Evolutionary conservation across 2,888 invertebrate species (phyloP), one percentile per base, ranked within the genome.

Genomic region (Drosophila limbata): DNA sequence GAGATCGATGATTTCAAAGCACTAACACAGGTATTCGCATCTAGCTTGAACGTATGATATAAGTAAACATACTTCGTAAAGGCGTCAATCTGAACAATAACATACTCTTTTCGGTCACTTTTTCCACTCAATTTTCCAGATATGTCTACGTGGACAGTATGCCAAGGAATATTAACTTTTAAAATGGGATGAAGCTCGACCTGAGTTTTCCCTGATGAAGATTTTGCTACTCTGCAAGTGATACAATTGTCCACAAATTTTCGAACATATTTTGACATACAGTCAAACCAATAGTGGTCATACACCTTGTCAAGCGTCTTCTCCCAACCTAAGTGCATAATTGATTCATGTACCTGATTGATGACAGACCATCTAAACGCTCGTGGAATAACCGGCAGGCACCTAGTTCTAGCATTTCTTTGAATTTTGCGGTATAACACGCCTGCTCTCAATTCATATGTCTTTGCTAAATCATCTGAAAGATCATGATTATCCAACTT

Each of bases 361-460:
- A 15, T 17, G 17, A 17, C 39, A 3, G 15, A 40, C 39, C 44
- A 44, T 13, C 13, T 33, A 9, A 48, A 48, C 4, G 15, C 9
- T 9, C 10, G 39, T 1, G 39, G 39, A 5, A 39, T 15, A 8
- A 39, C 39, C 8, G 39, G 39, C 39, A 39, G 15, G 8, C 39
- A 39, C 39, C 35, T 35, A 11, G 66, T 51, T 15, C 17, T 35
- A 33, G 25, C 25, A 33, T 60, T 51, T 51, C 51, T 17, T n/a
- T 60, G 51, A 40, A 53, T 21, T 48, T 56, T 64, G 0, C 56
- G 35, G 53, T 28, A 31, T 25, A 62, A 37, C 2, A 56, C 35
- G n/a, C 50, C 52, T 39, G 51, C 52, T 47, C 55, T 25, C 37
- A 61, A 61, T 15, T 67, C 69, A 33, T 65, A 65, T 9, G 63